phyloP scores from a whole-genome alignment of 1,140 invertebrate species.

The Holotrichia oblita region DNA sequence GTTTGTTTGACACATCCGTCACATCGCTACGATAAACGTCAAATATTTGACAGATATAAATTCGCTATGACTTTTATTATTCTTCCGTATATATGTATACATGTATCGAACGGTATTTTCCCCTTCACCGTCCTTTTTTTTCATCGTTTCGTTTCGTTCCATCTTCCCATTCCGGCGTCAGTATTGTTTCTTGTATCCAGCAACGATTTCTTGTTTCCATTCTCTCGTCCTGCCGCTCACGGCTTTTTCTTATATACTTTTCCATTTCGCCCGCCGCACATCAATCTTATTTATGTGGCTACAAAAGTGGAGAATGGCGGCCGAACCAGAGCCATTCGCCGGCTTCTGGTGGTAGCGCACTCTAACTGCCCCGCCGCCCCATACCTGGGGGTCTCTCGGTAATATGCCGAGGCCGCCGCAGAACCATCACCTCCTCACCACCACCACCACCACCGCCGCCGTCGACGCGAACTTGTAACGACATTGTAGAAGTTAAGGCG shows the following conservation, averaged over 20 bases:
- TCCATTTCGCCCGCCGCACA: slow-evolving; percentile 46
- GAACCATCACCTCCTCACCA: no score
- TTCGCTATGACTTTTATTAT: no score
- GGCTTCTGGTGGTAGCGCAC: slow-evolving; percentile 31
- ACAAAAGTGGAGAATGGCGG: slow-evolving; percentile 58
- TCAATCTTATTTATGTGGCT: slow-evolving; percentile 61
- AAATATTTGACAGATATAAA: no score
- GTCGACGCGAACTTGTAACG: slow-evolving; percentile 38
- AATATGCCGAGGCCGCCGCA: no score
- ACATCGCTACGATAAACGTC: no score
- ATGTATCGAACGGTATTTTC: no score
- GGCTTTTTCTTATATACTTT: slow-evolving; percentile 49
- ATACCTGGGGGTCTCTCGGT: not conserved
- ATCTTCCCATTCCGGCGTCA: not conserved
- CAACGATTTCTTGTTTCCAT: not conserved
- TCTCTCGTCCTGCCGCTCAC: not conserved
- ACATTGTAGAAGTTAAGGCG: slow-evolving; percentile 47
- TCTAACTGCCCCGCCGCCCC: slow-evolving; percentile 43
- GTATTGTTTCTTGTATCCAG: slow-evolving; percentile 8
- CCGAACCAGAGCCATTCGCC: slow-evolving; percentile 48
- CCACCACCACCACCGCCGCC: no score
- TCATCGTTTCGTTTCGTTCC: not conserved
- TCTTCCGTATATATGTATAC: no score
- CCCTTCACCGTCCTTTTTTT: no score
- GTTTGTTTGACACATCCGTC: no score